Evolutionary conservation across 1,140 invertebrate species (phyloP).

Genomic region (Parasteatoda tepidariorum): DNA sequence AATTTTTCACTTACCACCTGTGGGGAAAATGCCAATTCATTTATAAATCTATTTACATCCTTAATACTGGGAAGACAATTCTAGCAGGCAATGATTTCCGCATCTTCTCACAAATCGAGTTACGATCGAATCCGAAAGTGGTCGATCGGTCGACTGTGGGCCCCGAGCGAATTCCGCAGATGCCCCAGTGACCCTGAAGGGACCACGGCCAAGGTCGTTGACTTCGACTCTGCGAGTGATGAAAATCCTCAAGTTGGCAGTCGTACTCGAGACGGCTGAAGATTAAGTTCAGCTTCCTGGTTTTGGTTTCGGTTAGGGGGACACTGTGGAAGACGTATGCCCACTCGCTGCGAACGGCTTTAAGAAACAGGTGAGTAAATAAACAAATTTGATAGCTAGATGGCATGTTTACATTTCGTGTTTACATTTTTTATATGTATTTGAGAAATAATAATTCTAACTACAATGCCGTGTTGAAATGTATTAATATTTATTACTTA

Average conservation of each 20-base stretch:
- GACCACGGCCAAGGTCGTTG: slow-evolving; percentile 22
- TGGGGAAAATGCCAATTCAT: background rate
- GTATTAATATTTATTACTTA: too few species aligned
- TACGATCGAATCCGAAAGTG: slow-evolving; percentile 29
- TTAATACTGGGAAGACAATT: background rate
- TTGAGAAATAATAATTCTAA: too few species aligned
- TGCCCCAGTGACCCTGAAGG: slow-evolving; percentile 26
- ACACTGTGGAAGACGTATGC: background rate
- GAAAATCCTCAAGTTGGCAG: background rate
- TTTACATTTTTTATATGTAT: background rate
- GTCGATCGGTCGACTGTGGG: slow-evolving; percentile 12
- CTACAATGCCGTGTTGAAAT: too few species aligned
- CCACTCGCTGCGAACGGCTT: background rate
- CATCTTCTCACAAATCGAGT: background rate
- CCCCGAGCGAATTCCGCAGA: background rate
- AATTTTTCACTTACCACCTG: background rate
- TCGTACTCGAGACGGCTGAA: background rate
- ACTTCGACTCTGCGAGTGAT: background rate
- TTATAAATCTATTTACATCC: background rate
- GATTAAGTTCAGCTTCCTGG: background rate
- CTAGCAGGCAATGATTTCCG: background rate
- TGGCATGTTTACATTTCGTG: too few species aligned
- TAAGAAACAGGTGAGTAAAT: slow-evolving; percentile 3
- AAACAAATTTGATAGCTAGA: background rate
- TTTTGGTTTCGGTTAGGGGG: background rate